These are phyloP conservation scores for Thalassoma bifasciatum DNA, from an alignment of 2,113 vertebrate genomes.

Conservation along the genomic window DNA sequence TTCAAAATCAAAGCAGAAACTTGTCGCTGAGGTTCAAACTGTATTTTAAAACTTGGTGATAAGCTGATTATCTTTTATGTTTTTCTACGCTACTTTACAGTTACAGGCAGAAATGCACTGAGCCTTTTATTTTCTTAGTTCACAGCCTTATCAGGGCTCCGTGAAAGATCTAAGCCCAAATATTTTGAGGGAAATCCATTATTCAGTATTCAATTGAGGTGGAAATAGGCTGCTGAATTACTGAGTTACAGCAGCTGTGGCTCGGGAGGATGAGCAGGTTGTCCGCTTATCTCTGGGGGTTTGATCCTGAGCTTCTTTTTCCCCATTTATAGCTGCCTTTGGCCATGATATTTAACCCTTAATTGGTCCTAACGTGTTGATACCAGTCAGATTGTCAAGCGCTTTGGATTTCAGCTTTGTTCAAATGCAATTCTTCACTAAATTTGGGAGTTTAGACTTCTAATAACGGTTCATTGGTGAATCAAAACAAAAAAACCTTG, in stretches of 20 bases:
- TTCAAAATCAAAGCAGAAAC: constrained; percentile 7
- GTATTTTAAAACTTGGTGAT: not conserved
- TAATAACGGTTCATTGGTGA: not conserved
- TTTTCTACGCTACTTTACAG: not conserved
- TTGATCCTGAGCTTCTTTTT: not conserved
- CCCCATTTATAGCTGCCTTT: not conserved
- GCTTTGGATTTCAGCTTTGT: not conserved
- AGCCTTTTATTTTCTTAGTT: not conserved
- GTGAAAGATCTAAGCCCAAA: not conserved
- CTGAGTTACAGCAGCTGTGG: not conserved
- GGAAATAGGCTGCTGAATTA: not conserved
- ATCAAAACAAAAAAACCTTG: not conserved
- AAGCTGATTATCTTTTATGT: not conserved
- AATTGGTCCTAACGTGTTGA: not conserved
- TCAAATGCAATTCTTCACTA: not conserved
- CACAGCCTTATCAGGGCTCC: not conserved
- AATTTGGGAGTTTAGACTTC: not conserved
- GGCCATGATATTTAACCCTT: not conserved
- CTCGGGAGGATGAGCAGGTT: not conserved
- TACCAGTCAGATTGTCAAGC: not conserved
- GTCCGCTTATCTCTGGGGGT: not conserved
- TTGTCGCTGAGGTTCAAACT: not conserved
- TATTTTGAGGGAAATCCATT: not conserved
- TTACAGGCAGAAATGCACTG: constrained; percentile 10
- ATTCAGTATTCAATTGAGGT: not conserved